These are phyloP conservation scores for Anagyrus pseudococci DNA, from an alignment of 2,888 invertebrate species.

Conservation along the genomic window DNA sequence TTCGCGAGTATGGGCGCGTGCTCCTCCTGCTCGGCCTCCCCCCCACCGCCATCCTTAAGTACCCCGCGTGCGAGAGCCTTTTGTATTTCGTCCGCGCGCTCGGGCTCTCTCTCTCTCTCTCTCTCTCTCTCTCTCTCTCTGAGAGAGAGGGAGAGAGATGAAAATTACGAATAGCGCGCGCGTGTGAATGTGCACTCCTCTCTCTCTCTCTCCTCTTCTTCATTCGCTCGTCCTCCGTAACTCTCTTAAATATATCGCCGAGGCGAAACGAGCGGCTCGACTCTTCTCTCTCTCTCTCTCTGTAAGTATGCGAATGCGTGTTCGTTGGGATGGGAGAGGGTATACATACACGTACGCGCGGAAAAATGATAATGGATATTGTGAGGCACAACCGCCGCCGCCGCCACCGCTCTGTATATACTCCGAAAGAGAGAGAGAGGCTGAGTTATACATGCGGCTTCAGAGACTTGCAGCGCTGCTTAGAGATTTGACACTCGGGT, in stretches of 20 bases:
- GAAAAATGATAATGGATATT: conserved; percentile 38
- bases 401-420: no score
- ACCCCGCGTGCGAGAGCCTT: no score
- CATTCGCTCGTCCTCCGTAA: not conserved
- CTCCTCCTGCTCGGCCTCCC: not conserved
- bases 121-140: conserved; percentile 28
- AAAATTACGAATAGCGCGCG: conserved; percentile 19
- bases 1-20: no score
- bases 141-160: conserved; percentile 13
- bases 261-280: conserved; percentile 23
- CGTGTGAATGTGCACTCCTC: not conserved
- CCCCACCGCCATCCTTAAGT: no score
- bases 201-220: not conserved
- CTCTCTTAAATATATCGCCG: conserved; percentile 18
- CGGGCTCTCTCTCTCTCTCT: not conserved
- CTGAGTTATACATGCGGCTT: conserved; percentile 6
- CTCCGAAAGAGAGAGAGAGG: no score
- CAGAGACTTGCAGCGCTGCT: not conserved
- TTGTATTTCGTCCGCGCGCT: not conserved
- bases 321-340: not conserved
- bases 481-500: not conserved
- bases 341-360: no score
- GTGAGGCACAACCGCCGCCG: not conserved
- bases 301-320: conserved; percentile 1
- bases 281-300: not conserved